Percentiles rank a stretch among this genome's conserved stretches.
Conservation (phyloP, 1,140 invertebrate genomes). For the Oscheius sp. region DNA sequence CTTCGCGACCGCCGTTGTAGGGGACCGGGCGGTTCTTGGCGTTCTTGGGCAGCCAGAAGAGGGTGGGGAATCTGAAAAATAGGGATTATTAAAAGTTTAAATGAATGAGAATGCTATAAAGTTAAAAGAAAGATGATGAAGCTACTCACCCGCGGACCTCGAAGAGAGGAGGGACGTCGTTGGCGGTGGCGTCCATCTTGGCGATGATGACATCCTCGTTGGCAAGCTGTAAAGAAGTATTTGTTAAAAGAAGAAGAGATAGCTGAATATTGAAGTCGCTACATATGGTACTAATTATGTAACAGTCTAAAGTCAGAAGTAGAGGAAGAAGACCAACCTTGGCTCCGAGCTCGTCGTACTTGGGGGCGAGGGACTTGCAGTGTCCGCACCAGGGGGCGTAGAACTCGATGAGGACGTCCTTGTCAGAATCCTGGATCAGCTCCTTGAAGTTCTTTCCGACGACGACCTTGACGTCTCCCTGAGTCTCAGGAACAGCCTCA, state of each 20-base stretch:
- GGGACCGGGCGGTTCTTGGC: conserved; percentile 76
- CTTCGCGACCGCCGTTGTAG: conserved; percentile 89
- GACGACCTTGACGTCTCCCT: conserved; percentile 73
- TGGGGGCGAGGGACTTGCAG: conserved; percentile 89
- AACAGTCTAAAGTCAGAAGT: not conserved
- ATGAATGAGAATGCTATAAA: conserved; percentile 2
- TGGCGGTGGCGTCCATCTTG: conserved; percentile 96
- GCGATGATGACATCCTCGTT: conserved; percentile 85
- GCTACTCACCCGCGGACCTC: conserved; percentile 75
- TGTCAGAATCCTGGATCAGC: conserved; percentile 81
- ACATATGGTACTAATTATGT: not conserved
- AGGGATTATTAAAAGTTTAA: not conserved
- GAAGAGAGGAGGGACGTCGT: conserved; percentile 88
- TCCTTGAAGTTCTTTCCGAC: conserved; percentile 89
- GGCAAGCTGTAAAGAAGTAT: conserved; percentile 68
- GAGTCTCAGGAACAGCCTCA: conserved; percentile 82
- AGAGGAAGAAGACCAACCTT: conserved; percentile 67
- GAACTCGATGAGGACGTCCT: conserved; percentile 93
- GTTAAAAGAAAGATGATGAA: not conserved
- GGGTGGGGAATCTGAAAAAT: conserved; percentile 82
- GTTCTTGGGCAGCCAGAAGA: conserved; percentile 89
- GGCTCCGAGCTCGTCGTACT: conserved; percentile 87
- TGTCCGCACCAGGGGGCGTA: conserved; percentile 99
- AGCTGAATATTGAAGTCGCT: not conserved
- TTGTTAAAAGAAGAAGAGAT: not conserved